Conservation (phyloP, 2,888 invertebrate genomes). For the Phasia obesa region DNA sequence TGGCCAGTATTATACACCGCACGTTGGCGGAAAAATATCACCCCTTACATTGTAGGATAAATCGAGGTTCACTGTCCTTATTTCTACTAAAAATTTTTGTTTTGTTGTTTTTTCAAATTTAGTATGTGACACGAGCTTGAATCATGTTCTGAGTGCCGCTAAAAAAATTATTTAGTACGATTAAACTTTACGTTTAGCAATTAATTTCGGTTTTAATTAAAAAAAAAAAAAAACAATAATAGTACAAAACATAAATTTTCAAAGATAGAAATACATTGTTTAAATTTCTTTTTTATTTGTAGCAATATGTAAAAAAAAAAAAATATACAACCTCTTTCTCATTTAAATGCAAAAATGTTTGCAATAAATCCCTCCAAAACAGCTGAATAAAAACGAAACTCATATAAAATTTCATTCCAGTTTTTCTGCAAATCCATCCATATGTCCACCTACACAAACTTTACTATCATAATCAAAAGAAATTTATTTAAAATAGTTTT, state of each 20-base stretch:
- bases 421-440: slow-evolving; percentile 63
- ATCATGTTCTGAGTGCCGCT: too few species aligned
- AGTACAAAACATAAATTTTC: background rate
- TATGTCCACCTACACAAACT: slow-evolving; percentile 63
- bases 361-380: slow-evolving; percentile 35
- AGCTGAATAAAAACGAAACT: slow-evolving; percentile 7
- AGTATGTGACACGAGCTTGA: too few species aligned
- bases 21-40: too few species aligned
- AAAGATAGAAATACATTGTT: background rate
- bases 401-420: slow-evolving; percentile 20
- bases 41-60: too few species aligned
- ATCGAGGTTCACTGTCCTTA: too few species aligned
- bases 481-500: slow-evolving; percentile 69
- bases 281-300: background rate
- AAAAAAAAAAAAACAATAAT: too few species aligned
- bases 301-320: background rate
- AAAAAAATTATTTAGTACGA: background rate
- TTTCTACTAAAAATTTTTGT: too few species aligned
- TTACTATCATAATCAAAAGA: slow-evolving; percentile 59
- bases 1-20: too few species aligned
- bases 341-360: slow-evolving; percentile 18
- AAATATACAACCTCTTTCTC: slow-evolving; percentile 6
- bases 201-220: background rate
- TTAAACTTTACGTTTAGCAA: background rate
- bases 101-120: too few species aligned